Conservation (phyloP, 2,113 vertebrate species). For the Haemorhous mexicanus region DNA sequence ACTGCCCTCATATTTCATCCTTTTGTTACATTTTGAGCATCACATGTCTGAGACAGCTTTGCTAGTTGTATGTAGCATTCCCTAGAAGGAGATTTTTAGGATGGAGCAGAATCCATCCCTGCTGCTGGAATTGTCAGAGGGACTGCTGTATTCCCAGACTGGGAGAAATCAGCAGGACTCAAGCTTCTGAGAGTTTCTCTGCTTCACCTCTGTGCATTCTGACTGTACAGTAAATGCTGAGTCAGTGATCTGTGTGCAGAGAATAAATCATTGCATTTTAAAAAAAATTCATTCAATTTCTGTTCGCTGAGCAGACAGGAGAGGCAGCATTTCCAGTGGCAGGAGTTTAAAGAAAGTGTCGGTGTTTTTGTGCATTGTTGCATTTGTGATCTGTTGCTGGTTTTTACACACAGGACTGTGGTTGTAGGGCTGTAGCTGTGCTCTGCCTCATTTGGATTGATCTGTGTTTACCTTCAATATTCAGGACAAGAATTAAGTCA, state of each 20-base stretch:
- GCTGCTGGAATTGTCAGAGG: not conserved
- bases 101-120: not conserved
- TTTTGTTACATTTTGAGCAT: not conserved
- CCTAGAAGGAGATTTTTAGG: not conserved
- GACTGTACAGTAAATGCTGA: not conserved
- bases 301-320: not conserved
- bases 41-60: not conserved
- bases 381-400: rapidly evolving
- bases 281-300: rapidly evolving
- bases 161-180: not conserved
- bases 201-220: not conserved
- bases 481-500: slow-evolving; percentile 3
- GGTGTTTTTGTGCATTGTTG: not conserved
- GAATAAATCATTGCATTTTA: not conserved
- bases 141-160: not conserved
- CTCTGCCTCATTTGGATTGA: not conserved
- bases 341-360: not conserved
- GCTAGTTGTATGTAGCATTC: not conserved
- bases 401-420: not conserved
- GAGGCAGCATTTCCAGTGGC: not conserved
- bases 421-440: not conserved
- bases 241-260: not conserved
- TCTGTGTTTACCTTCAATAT: slow-evolving; percentile 8
- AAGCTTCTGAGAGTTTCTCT: not conserved
- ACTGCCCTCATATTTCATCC: not conserved